Conservation (phyloP, 1,140 invertebrate species). For the Bicyclus anynana region DNA sequence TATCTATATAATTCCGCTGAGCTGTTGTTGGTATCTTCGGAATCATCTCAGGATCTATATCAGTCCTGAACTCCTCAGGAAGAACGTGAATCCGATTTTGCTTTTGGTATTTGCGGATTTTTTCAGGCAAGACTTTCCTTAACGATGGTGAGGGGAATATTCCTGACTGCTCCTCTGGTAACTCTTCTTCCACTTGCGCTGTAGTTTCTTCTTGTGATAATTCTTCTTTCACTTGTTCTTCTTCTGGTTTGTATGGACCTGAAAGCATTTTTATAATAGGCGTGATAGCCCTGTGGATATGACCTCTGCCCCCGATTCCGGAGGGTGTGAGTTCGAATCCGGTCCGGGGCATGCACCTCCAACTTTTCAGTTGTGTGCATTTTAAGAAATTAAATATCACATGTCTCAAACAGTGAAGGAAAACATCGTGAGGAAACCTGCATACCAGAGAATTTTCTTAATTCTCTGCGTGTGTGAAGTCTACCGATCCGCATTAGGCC, state of each 20-base stretch:
- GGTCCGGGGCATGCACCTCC: too few species aligned
- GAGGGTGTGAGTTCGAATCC: too few species aligned
- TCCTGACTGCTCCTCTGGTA: slow-evolving; percentile 30
- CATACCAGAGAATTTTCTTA: too few species aligned
- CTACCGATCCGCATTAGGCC: too few species aligned
- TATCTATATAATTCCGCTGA: slow-evolving; percentile 53
- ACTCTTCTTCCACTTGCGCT: slow-evolving; percentile 23
- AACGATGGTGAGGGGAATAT: slow-evolving; percentile 56
- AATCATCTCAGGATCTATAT: slow-evolving; percentile 50
- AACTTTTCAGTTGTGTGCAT: too few species aligned
- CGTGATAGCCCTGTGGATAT: too few species aligned
- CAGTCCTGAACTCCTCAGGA: slow-evolving; percentile 47
- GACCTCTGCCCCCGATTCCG: too few species aligned
- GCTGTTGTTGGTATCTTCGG: slow-evolving; percentile 49
- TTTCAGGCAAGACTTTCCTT: slow-evolving; percentile 45
- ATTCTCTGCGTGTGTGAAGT: too few species aligned
- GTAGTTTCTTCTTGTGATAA: slow-evolving; percentile 18
- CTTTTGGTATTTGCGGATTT: slow-evolving; percentile 39
- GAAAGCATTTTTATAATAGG: too few species aligned
- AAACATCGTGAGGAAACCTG: too few species aligned
- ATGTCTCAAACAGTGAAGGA: too few species aligned
- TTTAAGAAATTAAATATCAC: too few species aligned
- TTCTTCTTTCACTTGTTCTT: slow-evolving; percentile 25
- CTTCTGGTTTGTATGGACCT: slow-evolving; percentile 24
- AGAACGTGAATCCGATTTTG: slow-evolving; percentile 55